These are phyloP conservation scores for Columba janthina DNA, from an alignment of 2,113 vertebrate genomes.

Conservation along the genomic window DNA sequence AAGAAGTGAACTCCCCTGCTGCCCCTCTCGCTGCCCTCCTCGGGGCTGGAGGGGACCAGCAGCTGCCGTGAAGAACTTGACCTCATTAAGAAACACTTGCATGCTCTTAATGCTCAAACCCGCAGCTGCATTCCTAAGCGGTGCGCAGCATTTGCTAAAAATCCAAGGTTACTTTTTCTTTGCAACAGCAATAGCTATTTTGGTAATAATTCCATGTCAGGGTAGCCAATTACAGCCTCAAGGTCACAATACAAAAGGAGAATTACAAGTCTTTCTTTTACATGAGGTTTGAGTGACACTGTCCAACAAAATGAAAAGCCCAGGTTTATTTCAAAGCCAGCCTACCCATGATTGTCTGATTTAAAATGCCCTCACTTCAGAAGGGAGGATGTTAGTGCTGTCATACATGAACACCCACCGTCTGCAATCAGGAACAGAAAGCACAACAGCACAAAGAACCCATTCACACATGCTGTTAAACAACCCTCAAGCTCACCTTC, in stretches of 20 bases:
- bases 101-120: not conserved
- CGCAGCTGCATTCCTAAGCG: not conserved
- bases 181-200: constrained; percentile 1
- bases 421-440: not conserved
- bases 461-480: fast-evolving
- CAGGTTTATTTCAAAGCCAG: not conserved
- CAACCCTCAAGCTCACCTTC: constrained; percentile 78
- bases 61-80: not conserved
- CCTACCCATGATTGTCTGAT: not conserved
- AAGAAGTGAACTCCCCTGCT: not conserved
- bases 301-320: not conserved
- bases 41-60: not conserved
- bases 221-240: not conserved
- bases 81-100: not conserved
- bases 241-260: not conserved
- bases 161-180: not conserved
- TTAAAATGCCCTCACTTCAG: not conserved
- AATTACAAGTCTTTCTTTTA: not conserved
- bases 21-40: not conserved
- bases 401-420: not conserved
- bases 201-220: not conserved
- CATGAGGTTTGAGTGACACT: not conserved
- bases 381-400: not conserved
- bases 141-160: not conserved
- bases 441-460: not conserved